Conservation (phyloP, 1,140 invertebrate species). For the Artemia franciscana region DNA sequence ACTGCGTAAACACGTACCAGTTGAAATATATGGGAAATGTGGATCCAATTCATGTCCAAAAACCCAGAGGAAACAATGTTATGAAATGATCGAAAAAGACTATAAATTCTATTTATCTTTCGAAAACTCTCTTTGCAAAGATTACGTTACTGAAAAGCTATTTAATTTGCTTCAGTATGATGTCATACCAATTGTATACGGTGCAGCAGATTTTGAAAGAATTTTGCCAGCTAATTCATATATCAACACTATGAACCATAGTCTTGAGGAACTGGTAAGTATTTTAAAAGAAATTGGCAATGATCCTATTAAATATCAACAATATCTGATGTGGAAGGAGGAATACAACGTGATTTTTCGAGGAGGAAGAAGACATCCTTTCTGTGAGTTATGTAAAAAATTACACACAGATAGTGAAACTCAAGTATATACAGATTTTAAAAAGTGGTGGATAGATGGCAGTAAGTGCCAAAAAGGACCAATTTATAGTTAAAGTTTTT, state of each 20-base stretch:
- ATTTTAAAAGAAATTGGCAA: conserved; percentile 14
- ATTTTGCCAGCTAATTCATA: conserved; percentile 18
- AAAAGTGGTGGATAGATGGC: neutral
- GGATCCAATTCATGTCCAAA: conserved; percentile 8
- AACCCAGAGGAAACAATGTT: conserved; percentile 11
- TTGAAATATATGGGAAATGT: conserved; percentile 28
- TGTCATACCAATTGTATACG: conserved; percentile 15
- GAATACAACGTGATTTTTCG: neutral
- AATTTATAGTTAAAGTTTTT: too few relatives aligned
- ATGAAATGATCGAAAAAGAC: conserved; percentile 11
- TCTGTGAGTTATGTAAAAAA: neutral
- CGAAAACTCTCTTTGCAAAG: conserved; percentile 15
- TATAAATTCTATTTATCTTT: conserved; percentile 11
- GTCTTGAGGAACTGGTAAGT: conserved; percentile 14
- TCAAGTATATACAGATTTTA: neutral
- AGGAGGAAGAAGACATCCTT: neutral
- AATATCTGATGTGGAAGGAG: conserved; percentile 22
- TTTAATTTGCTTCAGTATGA: conserved; percentile 13
- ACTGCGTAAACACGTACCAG: conserved; percentile 21
- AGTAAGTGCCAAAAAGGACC: too few relatives aligned
- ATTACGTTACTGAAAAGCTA: conserved; percentile 19
- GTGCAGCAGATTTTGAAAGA: neutral
- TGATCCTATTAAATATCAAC: conserved; percentile 20
- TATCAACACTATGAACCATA: conserved; percentile 20
- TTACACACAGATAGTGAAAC: neutral